phyloP scores from a whole-genome alignment of 1,140 invertebrate genomes.

The Halyomorpha halys region DNA sequence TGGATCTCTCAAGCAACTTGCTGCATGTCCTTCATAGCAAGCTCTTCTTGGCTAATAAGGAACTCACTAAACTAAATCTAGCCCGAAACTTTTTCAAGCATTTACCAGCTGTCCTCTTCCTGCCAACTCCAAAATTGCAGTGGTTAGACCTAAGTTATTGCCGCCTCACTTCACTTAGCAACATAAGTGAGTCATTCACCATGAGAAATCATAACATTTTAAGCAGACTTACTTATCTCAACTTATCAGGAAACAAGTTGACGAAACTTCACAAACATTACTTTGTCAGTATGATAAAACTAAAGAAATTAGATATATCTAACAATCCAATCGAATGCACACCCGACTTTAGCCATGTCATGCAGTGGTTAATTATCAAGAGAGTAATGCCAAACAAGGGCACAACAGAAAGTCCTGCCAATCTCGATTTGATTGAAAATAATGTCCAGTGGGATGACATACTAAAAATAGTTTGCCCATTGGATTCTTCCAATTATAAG shows the following conservation, averaged over 20 bases:
- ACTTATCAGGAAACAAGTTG: conserved; percentile 32
- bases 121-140: conserved; percentile 42
- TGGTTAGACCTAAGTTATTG: conserved; percentile 55
- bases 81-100: conserved; percentile 55
- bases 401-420: conserved; percentile 19
- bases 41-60: conserved; percentile 49
- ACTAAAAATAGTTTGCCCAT: conserved; percentile 21
- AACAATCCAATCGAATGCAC: conserved; percentile 40
- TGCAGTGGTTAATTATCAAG: conserved; percentile 38
- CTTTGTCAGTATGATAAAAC: conserved; percentile 24
- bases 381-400: conserved; percentile 36
- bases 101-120: conserved; percentile 52
- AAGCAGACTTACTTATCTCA: conserved; percentile 32
- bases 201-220: conserved; percentile 40
- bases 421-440: conserved; percentile 22
- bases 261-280: conserved; percentile 26
- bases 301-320: conserved; percentile 36
- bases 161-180: conserved; percentile 51
- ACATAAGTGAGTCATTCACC: conserved; percentile 39
- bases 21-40: conserved; percentile 45
- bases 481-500: not conserved
- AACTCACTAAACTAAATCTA: conserved; percentile 52
- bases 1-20: conserved; percentile 58
- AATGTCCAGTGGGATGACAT: conserved; percentile 26
- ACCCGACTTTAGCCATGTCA: conserved; percentile 36